Percentiles rank a stretch among this genome's conserved stretches.
Evolutionary conservation across 1,140 invertebrate species (phyloP).

Genomic region (Penaeus japonicus): DNA sequence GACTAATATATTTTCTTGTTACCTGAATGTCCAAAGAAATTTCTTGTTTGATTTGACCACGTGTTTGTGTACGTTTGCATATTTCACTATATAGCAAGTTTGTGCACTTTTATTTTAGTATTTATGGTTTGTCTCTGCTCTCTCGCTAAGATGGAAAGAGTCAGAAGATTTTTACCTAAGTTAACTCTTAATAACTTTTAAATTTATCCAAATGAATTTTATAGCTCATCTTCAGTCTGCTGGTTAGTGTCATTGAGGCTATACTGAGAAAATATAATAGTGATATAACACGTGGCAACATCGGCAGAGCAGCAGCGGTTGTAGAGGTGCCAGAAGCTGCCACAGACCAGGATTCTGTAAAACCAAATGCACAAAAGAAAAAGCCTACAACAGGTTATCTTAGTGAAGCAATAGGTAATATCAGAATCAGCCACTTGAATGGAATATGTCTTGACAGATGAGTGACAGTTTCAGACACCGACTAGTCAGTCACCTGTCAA

Average conservation of each 20-base stretch:
- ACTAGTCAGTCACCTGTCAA: slow-evolving; percentile 47
- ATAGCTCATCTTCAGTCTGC: no score
- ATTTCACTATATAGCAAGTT: slow-evolving; percentile 46
- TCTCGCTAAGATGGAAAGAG: slow-evolving; percentile 36
- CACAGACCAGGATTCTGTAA: slow-evolving; percentile 48
- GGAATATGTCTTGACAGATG: slow-evolving; percentile 14
- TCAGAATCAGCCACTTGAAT: slow-evolving; percentile 17
- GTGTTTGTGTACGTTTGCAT: slow-evolving; percentile 47
- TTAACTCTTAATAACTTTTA: neutral
- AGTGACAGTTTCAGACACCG: slow-evolving; percentile 42
- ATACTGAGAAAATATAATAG: neutral
- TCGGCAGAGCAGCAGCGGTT: slow-evolving; percentile 7
- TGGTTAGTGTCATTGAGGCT: slow-evolving; percentile 23
- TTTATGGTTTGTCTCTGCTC: slow-evolving; percentile 38
- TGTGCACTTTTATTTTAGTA: slow-evolving; percentile 42
- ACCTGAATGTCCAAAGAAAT: slow-evolving; percentile 41
- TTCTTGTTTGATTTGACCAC: neutral
- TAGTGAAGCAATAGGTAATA: neutral
- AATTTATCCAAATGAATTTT: neutral
- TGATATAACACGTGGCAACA: slow-evolving; percentile 8
- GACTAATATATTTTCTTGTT: slow-evolving; percentile 38
- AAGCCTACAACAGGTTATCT: neutral
- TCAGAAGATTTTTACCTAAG: slow-evolving; percentile 12
- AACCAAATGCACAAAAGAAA: slow-evolving; percentile 15
- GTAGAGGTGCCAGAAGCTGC: slow-evolving; percentile 47